These are phyloP conservation scores for Myiozetetes cayanensis DNA, from an alignment of 2,113 vertebrate genomes.

Conservation along the genomic window DNA sequence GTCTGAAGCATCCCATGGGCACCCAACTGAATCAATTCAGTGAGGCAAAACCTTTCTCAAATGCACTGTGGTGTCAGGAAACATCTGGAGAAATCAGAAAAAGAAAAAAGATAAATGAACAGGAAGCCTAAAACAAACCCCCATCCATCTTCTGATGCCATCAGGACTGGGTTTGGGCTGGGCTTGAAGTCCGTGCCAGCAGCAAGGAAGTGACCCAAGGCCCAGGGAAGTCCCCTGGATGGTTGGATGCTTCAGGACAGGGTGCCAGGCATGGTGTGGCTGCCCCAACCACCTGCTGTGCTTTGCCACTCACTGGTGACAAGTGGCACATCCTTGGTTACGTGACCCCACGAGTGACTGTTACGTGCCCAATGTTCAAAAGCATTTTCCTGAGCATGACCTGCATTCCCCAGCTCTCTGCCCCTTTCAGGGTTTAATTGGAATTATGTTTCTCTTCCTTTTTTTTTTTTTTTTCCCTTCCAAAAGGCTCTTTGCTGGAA, in stretches of 20 bases:
- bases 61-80: not conserved
- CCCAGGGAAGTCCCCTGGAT: not conserved
- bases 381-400: not conserved
- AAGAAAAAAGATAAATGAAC: not conserved
- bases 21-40: not conserved
- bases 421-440: not conserved
- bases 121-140: not conserved
- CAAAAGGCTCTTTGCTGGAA: not conserved
- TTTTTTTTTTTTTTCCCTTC: too few relatives aligned
- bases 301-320: accelerated
- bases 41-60: not conserved
- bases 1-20: not conserved
- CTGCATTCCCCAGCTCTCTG: not conserved
- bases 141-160: not conserved
- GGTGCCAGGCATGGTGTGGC: not conserved
- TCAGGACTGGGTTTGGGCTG: not conserved
- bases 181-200: not conserved
- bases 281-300: accelerated
- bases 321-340: not conserved
- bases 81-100: not conserved
- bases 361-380: not conserved
- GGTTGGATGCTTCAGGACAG: not conserved
- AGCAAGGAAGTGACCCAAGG: not conserved
- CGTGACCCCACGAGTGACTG: not conserved
- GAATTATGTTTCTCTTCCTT: not conserved